Conservation (phyloP, 2,113 vertebrate genomes). For the Tenrec ecaudatus region DNA sequence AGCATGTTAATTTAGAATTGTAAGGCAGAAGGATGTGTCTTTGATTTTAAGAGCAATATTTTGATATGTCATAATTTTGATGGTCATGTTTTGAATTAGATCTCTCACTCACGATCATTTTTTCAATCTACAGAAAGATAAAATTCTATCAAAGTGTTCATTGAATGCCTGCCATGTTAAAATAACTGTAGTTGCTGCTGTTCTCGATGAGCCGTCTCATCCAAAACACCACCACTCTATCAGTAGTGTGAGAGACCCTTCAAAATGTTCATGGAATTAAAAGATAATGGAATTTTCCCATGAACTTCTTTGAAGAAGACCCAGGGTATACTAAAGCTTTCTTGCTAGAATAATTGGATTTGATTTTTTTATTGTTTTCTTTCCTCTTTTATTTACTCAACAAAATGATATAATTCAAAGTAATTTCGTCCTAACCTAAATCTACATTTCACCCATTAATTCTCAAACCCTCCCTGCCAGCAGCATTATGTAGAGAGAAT, state of each 20-base stretch:
- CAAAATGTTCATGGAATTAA: too few species aligned
- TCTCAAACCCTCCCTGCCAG: slow-evolving; percentile 57
- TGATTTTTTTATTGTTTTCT: not conserved
- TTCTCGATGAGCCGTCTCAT: slow-evolving; percentile 28
- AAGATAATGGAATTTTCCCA: too few species aligned
- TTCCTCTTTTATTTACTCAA: slow-evolving; percentile 63
- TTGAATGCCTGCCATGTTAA: slow-evolving; percentile 62
- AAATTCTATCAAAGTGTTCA: slow-evolving; percentile 66
- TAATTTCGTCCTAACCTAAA: slow-evolving; percentile 45
- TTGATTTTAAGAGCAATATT: slow-evolving; percentile 75
- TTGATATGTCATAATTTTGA: slow-evolving; percentile 74
- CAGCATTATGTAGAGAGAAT: not conserved
- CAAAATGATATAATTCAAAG: slow-evolving; percentile 47
- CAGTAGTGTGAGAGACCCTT: not conserved
- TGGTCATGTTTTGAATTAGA: slow-evolving; percentile 70
- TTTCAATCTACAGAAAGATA: slow-evolving; percentile 57
- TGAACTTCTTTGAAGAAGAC: not conserved
- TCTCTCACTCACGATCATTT: slow-evolving; percentile 69
- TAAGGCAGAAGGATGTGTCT: slow-evolving; percentile 66
- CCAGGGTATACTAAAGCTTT: not conserved
- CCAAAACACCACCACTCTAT: not conserved
- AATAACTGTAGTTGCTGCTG: slow-evolving; percentile 46
- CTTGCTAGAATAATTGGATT: not conserved
- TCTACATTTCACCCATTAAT: slow-evolving; percentile 62
- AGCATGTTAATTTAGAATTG: slow-evolving; percentile 56